Conservation (phyloP, 2,797 vertebrate species). For the Coilia nasus region DNA sequence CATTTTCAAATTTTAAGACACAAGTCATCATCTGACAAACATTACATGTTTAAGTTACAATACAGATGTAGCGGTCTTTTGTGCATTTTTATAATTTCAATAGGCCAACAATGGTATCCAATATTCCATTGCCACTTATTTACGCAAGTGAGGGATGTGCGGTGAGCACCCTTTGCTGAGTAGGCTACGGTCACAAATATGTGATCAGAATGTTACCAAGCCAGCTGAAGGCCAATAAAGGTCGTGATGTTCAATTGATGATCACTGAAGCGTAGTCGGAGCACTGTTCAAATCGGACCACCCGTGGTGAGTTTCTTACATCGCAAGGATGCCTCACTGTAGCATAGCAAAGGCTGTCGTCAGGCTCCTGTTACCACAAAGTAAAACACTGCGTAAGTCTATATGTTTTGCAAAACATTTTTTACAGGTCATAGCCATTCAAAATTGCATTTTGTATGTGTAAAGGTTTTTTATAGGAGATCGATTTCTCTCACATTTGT, state of each 20-base stretch:
- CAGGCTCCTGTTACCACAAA: slow-evolving; percentile 35
- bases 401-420: background rate
- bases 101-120: background rate
- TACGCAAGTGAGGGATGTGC: background rate
- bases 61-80: background rate
- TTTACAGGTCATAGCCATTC: too few species aligned
- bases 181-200: background rate
- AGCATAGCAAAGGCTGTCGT: slow-evolving; percentile 48
- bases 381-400: background rate
- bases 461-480: background rate
- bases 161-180: background rate
- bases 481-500: background rate
- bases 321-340: slow-evolving; percentile 32
- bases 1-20: too few species aligned
- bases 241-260: background rate
- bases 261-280: slow-evolving; percentile 51
- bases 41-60: background rate
- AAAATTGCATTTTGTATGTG: too few species aligned
- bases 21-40: too few species aligned
- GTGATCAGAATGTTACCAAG: background rate
- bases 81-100: background rate
- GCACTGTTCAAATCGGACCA: slow-evolving; percentile 23
- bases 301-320: background rate
- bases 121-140: background rate
- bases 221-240: background rate